phyloP scores from a whole-genome alignment of 2,888 invertebrate species.

The Ectemnius cavifrons region DNA sequence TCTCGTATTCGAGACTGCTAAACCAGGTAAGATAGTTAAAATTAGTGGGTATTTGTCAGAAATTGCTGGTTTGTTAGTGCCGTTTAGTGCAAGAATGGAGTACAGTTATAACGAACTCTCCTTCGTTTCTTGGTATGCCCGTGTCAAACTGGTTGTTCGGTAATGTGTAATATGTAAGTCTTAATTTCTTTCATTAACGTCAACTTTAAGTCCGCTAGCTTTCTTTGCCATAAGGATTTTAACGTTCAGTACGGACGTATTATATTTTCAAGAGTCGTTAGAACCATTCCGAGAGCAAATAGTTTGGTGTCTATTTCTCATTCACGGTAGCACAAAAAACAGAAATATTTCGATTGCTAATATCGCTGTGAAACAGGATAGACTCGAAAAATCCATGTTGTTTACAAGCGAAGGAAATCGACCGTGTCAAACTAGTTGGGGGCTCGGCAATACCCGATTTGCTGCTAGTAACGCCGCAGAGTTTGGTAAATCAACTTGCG shows the following conservation, averaged over 20 bases:
- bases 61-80: slow-evolving; percentile 1
- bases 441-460: background rate
- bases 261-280: too few relatives aligned
- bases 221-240: too few relatives aligned
- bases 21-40: background rate
- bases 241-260: too few relatives aligned
- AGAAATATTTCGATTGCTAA: background rate
- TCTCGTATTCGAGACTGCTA: background rate
- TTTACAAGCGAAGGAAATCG: background rate
- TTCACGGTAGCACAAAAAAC: background rate
- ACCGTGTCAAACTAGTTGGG: background rate
- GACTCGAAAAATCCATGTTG: background rate
- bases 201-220: too few relatives aligned
- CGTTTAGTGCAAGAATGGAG: background rate
- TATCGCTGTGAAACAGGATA: background rate
- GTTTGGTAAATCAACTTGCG: background rate
- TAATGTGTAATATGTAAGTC: too few relatives aligned
- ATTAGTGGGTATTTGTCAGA: background rate
- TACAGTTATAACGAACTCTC: background rate
- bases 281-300: too few relatives aligned
- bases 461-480: background rate
- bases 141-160: too few relatives aligned
- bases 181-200: too few relatives aligned
- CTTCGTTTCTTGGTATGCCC: too few relatives aligned
- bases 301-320: too few relatives aligned